Conservation (phyloP, 1,140 invertebrate species). For the Brachystomella parvula region DNA sequence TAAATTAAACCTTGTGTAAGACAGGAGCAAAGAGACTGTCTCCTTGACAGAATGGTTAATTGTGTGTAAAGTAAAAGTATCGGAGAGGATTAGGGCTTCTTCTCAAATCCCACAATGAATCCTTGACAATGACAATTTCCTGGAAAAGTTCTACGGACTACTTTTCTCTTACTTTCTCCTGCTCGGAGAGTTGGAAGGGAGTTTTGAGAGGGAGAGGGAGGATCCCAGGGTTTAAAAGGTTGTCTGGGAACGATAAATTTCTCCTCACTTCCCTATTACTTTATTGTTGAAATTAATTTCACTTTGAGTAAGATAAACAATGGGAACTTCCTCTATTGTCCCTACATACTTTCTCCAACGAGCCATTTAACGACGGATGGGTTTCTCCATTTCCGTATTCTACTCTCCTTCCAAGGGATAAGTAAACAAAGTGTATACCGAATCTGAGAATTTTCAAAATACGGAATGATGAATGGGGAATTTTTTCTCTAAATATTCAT, state of each 20-base stretch:
- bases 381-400: background rate
- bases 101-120: background rate
- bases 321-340: background rate
- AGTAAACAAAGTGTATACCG: too few species aligned
- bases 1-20: background rate
- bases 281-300: conserved; percentile 6
- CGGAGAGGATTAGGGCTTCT: background rate
- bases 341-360: background rate
- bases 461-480: too few species aligned
- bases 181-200: too few species aligned
- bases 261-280: background rate
- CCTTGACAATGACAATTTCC: background rate
- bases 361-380: background rate
- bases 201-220: too few species aligned
- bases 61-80: background rate
- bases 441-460: too few species aligned
- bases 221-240: conserved; percentile 9
- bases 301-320: background rate
- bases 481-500: too few species aligned
- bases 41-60: background rate
- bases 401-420: background rate
- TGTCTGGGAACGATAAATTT: background rate
- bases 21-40: background rate
- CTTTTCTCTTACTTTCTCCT: background rate
- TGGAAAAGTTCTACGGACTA: background rate